Base-by-base conservation (phyloP, 2,113 vertebrate genomes). In the Canis aureus region DNA sequence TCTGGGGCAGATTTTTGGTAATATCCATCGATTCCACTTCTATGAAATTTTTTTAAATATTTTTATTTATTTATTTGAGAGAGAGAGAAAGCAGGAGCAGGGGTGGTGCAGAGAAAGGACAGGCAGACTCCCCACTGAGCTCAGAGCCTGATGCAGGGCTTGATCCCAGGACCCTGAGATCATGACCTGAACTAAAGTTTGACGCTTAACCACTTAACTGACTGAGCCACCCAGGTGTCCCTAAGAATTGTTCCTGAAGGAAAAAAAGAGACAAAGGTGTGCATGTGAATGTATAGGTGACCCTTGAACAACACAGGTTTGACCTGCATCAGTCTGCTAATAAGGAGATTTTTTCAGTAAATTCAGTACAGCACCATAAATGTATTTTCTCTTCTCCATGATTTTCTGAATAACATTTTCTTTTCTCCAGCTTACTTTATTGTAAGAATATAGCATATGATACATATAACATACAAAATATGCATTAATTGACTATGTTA, bases 181-280 rank as follows among this genome's bases (percentile, higher is more conserved):
- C 20, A 22, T 8, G 13, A 67, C 64, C 29, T 32, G 64, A 67
- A 13, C 29, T 69, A 16, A 69, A 69, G 66, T 16, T 32, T n/a
- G 66, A 17, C 1, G 0, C 15, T 57, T 57, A 57, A 57, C 55
- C 55, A 16, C 15, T 69, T 69, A n/a, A 69, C 29, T 8, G 15
- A 69, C 3, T 15, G 64, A 69, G 32, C 32, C 66, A 69, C 66
- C 32, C 66, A 19, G 32, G 15, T 15, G 2, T 29, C 66, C 32
- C 82, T 35, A 87, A 29, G 38, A 91, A 62, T 78, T 57, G n/a
- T 60, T 81, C 87, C 74, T 76, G 82, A 60, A 97, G 81, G 19
- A 19, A 91, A 71, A 29, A 73, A 71, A 85, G 79, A 64, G 78
- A 57, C 29, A 83, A 53, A 59, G 3, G 59, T 55, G 19, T 53